phyloP scores from a whole-genome alignment of 2,888 invertebrate species.

The Platerodrilus igneus region DNA sequence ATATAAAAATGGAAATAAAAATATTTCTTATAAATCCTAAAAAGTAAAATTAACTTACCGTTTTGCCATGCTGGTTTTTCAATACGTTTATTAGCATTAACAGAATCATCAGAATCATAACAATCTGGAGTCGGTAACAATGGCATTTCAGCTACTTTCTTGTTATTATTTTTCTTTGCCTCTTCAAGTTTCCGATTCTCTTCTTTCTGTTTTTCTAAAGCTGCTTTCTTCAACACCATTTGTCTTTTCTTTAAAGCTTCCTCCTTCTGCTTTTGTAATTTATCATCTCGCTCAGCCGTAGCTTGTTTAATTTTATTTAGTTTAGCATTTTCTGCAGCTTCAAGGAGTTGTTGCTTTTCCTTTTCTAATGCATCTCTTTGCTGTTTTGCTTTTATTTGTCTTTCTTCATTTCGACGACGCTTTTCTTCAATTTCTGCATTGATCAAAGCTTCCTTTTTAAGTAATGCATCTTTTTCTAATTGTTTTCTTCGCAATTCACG shows the following conservation, averaged over 20 bases:
- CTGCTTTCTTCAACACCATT: conserved; percentile 49
- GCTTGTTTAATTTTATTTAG: conserved; percentile 42
- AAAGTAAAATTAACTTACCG: conserved; percentile 41
- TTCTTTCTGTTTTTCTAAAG: conserved; percentile 40
- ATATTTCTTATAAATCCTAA: too few species aligned
- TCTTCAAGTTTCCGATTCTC: conserved; percentile 44
- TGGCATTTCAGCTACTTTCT: conserved; percentile 40
- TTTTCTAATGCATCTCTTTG: conserved; percentile 51
- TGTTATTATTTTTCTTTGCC: conserved; percentile 36
- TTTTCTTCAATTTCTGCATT: conserved; percentile 57
- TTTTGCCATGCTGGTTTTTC: conserved; percentile 47
- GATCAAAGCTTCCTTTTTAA: conserved; percentile 58
- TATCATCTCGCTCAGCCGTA: conserved; percentile 43
- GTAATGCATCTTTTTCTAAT: conserved; percentile 46
- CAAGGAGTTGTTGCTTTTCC: conserved; percentile 47
- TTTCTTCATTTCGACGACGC: conserved; percentile 47
- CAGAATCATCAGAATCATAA: conserved; percentile 53
- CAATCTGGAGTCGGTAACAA: conserved; percentile 53
- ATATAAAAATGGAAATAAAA: too few species aligned
- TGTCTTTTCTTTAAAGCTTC: conserved; percentile 50
- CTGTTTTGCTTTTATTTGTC: conserved; percentile 46
- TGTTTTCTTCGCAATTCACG: conserved; percentile 32
- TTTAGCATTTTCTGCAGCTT: conserved; percentile 49
- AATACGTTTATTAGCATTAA: conserved; percentile 38
- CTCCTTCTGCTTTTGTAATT: conserved; percentile 46